Conservation (phyloP, 2,113 vertebrate species). For the Carassius carassius region DNA sequence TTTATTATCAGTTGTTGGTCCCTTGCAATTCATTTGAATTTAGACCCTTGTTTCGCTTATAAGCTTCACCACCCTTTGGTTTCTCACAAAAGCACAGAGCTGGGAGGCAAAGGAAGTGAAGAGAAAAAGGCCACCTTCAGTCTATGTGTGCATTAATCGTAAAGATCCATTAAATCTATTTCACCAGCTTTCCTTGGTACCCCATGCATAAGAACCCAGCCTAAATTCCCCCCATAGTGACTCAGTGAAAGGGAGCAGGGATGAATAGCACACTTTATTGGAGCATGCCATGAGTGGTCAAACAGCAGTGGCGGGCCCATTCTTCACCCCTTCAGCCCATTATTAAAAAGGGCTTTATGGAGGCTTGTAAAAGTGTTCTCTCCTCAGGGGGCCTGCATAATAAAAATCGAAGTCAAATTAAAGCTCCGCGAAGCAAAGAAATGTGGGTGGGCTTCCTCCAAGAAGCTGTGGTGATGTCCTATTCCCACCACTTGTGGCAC, state of each 20-base stretch:
- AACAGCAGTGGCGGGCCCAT: slow-evolving; percentile 63
- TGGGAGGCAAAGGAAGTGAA: slow-evolving; percentile 55
- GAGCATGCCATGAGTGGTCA: slow-evolving; percentile 68
- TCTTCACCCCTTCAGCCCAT: slow-evolving; percentile 65
- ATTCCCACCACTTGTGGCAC: slow-evolving; percentile 88
- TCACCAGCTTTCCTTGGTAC: slow-evolving; percentile 57
- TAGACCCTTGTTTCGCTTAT: slow-evolving; percentile 52
- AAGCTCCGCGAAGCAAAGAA: slow-evolving; percentile 64
- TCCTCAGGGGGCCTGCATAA: slow-evolving; percentile 64
- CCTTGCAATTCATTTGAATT: slow-evolving; percentile 50
- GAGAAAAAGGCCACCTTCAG: slow-evolving; percentile 62
- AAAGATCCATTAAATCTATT: slow-evolving; percentile 67
- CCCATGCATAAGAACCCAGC: slow-evolving; percentile 64
- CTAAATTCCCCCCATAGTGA: slow-evolving; percentile 61
- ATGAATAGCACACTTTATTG: slow-evolving; percentile 75
- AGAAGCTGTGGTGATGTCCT: slow-evolving; percentile 75
- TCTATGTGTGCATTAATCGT: slow-evolving; percentile 61
- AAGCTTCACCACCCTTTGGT: slow-evolving; percentile 59
- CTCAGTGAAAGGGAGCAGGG: slow-evolving; percentile 63
- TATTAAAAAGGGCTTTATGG: slow-evolving; percentile 63
- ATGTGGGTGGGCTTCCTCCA: slow-evolving; percentile 82
- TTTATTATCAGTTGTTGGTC: slow-evolving; percentile 17
- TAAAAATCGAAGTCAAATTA: slow-evolving; percentile 68
- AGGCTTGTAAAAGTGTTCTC: slow-evolving; percentile 70
- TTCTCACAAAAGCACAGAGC: slow-evolving; percentile 55